These are phyloP conservation scores for Sigmodon hispidus DNA, from an alignment of 2,113 vertebrate species.

Conservation along the genomic window DNA sequence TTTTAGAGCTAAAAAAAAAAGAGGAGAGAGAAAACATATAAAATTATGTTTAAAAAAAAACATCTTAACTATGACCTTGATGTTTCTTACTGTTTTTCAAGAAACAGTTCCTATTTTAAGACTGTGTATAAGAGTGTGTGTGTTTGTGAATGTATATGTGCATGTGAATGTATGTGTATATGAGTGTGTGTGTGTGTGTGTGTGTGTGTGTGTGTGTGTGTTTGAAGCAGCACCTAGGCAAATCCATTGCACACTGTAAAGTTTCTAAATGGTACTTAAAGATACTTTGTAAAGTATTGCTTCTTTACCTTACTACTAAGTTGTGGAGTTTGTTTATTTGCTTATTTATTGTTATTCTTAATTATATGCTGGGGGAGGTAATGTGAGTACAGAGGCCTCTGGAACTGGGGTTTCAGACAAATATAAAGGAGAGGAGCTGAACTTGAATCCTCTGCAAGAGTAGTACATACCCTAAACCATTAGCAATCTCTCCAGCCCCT, in stretches of 20 bases:
- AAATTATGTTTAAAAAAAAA: not conserved
- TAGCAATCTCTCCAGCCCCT: not conserved
- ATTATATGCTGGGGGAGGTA: not conserved
- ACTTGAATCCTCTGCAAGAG: not conserved
- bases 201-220: not conserved
- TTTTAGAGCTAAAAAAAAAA: not conserved
- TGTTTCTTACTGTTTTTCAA: slow-evolving; percentile 21
- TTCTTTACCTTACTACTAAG: not conserved
- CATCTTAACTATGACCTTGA: not conserved
- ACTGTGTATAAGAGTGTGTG: fast-evolving
- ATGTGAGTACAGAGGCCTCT: not conserved
- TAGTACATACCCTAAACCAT: not conserved
- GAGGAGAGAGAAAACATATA: not conserved
- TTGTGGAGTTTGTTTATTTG: not conserved
- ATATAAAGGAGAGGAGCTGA: not conserved
- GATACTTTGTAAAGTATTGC: not conserved
- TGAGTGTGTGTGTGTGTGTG: not conserved
- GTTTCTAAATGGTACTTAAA: not conserved
- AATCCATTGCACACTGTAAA: not conserved
- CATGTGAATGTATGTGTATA: no score
- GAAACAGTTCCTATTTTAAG: slow-evolving; percentile 26
- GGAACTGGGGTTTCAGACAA: not conserved
- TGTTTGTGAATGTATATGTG: not conserved
- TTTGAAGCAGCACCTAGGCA: not conserved
- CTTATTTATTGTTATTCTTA: not conserved